Base-by-base conservation (phyloP, 2,888 invertebrate genomes). In the Pardosa pseudoannulata region DNA sequence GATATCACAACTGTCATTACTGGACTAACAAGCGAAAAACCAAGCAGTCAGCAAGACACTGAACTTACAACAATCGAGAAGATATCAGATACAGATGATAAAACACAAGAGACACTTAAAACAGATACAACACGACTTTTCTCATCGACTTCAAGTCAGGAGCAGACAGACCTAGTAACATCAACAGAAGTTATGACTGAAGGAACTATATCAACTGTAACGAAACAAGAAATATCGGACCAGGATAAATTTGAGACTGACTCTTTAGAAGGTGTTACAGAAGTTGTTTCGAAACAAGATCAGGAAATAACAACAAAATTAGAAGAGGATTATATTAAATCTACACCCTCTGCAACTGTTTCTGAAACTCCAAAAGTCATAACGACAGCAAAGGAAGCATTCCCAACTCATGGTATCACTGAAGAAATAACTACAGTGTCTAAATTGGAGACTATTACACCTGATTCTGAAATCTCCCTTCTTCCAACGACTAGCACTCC, bases 301-400 rank as follows among this genome's bases (percentile, higher is more conserved):
- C 62, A 39, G 2, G 19, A 41, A 11, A 65, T 29, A 29, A n/a
- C 27, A 11, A 28, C 36, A 13, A 32, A n/a, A 1, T 29, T 71
- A 13, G 36, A 5, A 23, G 74, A 81, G 74, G 89, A n/a, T 46
- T 23, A 74, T 27, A 64, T 88, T 41, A 88, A 88, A 46, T 83
- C 89, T 31, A 70, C 82, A 41, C 79, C 62, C 36, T 72, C 71
- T 36, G 72, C 83, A 19, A n/a, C 28, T 1, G 67, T 62, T 19
- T 16, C 68, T n/a, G 32, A 11, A 74, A 36, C 27, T 1, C 6
- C 90, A 32, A 76, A 89, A 28, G 89, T 86, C 88, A 88, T 89
- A 50, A 89, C 89, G 75, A 75, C 90, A 13, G 85, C 88, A 74
- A 28, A 9, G 41, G 27, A 41, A 27, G 41, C 23, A 23, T n/a